Conservation (phyloP, 1,140 invertebrate species). For the Agrilus planipennis region DNA sequence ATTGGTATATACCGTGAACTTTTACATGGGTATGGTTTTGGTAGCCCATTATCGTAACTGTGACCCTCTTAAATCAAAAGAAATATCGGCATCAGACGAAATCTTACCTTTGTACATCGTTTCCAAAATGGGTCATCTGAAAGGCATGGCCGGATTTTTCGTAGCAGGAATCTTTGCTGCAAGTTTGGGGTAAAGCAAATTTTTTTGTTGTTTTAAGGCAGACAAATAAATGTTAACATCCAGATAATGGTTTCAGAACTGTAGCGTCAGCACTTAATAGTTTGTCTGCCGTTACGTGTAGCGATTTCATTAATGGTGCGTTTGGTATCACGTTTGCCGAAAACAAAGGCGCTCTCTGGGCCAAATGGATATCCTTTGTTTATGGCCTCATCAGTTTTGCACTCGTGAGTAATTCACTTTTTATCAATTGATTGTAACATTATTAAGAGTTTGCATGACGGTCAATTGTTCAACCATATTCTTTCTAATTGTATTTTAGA, state of each 20-base stretch:
- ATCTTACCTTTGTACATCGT: slow-evolving; percentile 77
- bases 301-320: slow-evolving; percentile 67
- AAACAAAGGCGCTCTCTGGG: slow-evolving; percentile 50
- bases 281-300: slow-evolving; percentile 76
- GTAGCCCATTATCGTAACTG: slow-evolving; percentile 71
- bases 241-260: slow-evolving; percentile 48
- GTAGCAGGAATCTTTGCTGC: slow-evolving; percentile 46
- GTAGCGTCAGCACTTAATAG: slow-evolving; percentile 87
- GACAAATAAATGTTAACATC: slow-evolving; percentile 7
- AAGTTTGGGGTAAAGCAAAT: slow-evolving; percentile 40
- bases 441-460: no score
- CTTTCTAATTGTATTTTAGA: no score
- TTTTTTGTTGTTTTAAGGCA: background rate
- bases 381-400: slow-evolving; percentile 52
- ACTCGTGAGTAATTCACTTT: slow-evolving; percentile 32
- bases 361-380: slow-evolving; percentile 48
- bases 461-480: no score
- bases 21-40: slow-evolving; percentile 72
- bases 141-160: slow-evolving; percentile 75
- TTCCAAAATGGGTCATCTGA: slow-evolving; percentile 55
- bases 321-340: slow-evolving; percentile 57
- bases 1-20: slow-evolving; percentile 59
- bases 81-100: slow-evolving; percentile 56
- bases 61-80: slow-evolving; percentile 54
- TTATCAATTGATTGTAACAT: no score